Evolutionary conservation across 2,797 vertebrate genomes (phyloP), one percentile per base, ranked within the genome.

Genomic region (Cryptoblepharus egeriae): DNA sequence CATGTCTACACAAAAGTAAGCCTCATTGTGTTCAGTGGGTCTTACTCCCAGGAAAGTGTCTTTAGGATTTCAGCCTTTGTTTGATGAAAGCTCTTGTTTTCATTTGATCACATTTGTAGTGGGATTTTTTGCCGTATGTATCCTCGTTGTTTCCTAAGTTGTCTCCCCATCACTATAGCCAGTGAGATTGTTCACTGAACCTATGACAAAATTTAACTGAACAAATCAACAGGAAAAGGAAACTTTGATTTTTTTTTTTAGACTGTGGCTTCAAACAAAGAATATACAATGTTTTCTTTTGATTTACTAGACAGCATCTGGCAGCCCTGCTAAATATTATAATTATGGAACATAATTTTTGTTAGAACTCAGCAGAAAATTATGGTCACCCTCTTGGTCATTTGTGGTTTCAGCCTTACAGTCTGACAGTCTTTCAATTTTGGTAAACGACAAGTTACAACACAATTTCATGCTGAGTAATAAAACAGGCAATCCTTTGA

Each of bases 371-470:
- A 49, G 39, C 22, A 67, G 24, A 13, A 67, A 35, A 16, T 80
- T 61, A 75, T 63, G 52, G 58, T 32, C 9, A 2, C 64, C 35
- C 11, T 70, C 30, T 70, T 63, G 45, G 30, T 42, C 3, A 60
- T 67, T 69, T 42, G 22, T 52, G 20, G 26, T 39, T 39, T 30
- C 10, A 39, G 30, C 58, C 35, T 22, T 69, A n/a, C 35, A 63
- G 61, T 18, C 5, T 42, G 26, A 9, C 37, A 75, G 22, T 61
- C 58, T 37, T 85, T 77, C 26, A 18, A 57, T 65, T 81, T 80
- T 71, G 65, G 35, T 58, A 77, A 81, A 72, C 60, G 20, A 71
- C 73, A 64, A 75, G 11, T 72, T 81, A 67, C 45, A 73, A 57
- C 24, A 52, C 30, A 45, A 72, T 78, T 24, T 72, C 61, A 65